Evolutionary conservation across 2,113 vertebrate species (phyloP), one percentile per base, ranked within the genome.

Genomic region (Australoheros scitulus): DNA sequence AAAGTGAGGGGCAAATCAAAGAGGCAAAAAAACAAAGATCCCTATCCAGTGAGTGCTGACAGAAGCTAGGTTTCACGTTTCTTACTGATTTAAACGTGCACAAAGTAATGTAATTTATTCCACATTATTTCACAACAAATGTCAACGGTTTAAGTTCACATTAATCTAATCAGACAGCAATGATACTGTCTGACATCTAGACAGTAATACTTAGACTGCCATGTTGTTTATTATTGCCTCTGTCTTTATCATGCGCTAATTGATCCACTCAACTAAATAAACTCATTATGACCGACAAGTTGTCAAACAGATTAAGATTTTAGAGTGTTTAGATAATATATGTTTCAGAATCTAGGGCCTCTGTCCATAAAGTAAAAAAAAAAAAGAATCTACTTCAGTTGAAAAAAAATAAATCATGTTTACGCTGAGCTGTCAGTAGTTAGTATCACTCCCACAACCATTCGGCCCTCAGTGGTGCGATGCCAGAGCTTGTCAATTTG

Each of bases 401-500:
- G 38, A 77, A 57, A 77, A 77, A 50, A 78, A 50, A 13, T 52
- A 68, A 58, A 82, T 24, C 1, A 26, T 91, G 95, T 96, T 97
- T 96, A 99, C 98, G 79, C 43, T 34, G 88, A 77, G 85, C 87
- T 86, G 76, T 95, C 93, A 59, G 95, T 91, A 22, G 85, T 92
- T 72, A 97, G 85, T 41, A 96, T 93, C 84, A 97, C 95, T 85
- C 97, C 98, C 85, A 98, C 94, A 61, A 99, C 92, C 93, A 99
- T 91, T 84, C 20, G 96, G 84, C 97, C 96, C 76, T 93, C 96
- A 20, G 96, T 65, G 68, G 98, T 80, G 72, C 96, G 96, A 81
- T 97, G 96, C 98, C 98, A 99, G 56, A 97, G 88, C 82, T 96
- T 96, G 83, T 97, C 94, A 85, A 95, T 85, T 82, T 94, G 86